These are phyloP conservation scores for Pseudoips prasinana DNA, from an alignment of 2,888 invertebrate species.

Conservation along the genomic window DNA sequence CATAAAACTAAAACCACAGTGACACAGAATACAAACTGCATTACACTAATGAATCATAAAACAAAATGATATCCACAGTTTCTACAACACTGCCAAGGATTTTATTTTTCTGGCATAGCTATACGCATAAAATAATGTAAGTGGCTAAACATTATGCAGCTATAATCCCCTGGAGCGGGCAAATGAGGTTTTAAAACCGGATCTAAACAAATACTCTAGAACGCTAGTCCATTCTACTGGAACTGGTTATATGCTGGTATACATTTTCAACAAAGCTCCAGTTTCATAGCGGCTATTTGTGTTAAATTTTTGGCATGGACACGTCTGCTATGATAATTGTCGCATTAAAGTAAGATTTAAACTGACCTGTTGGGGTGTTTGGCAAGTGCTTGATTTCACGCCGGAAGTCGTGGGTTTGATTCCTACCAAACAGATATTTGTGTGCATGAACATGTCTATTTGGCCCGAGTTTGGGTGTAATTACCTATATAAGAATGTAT, in stretches of 20 bases:
- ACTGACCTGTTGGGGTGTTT: no score
- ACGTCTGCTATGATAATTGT: conserved; percentile 68
- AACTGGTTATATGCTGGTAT: conserved; percentile 14
- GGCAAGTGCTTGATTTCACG: no score
- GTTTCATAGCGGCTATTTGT: conserved; percentile 36
- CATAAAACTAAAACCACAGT: no score
- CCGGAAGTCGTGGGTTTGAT: no score
- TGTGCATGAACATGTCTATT: no score
- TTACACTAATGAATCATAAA: no score
- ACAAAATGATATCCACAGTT: no score
- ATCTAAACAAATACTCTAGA: conserved; percentile 3
- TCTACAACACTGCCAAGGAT: neutral
- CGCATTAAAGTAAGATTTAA: no score
- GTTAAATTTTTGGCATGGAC: conserved; percentile 62
- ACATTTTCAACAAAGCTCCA: conserved; percentile 22
- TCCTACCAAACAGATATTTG: no score
- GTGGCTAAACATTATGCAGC: conserved; percentile 13
- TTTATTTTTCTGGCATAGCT: neutral
- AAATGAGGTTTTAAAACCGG: conserved; percentile 8
- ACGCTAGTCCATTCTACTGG: conserved; percentile 13
- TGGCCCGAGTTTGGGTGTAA: no score
- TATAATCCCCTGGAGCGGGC: conserved; percentile 17
- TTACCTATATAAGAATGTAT: no score
- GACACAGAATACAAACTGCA: no score
- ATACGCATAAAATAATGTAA: neutral